These are phyloP conservation scores for Hemicordylus capensis DNA, from an alignment of 2,113 vertebrate species.

Conservation along the genomic window DNA sequence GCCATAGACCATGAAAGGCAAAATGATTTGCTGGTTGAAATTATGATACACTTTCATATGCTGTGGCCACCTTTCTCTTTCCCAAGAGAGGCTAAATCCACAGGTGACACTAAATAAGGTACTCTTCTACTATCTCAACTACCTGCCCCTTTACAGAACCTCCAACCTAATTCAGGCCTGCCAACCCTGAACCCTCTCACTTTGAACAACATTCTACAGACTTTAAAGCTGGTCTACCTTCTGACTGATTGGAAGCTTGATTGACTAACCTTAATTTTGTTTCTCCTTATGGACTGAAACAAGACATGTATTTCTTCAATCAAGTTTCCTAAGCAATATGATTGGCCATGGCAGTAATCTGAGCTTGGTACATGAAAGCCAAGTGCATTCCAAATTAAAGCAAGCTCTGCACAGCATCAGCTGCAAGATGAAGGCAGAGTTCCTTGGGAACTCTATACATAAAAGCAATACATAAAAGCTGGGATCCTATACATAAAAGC, in stretches of 20 bases:
- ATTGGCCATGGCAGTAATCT: neutral
- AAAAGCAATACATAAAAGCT: too few species aligned
- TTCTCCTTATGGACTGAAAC: neutral
- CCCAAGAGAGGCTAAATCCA: neutral
- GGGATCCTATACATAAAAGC: neutral
- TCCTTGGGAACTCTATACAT: too few species aligned
- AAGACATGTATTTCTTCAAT: neutral
- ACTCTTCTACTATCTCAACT: neutral
- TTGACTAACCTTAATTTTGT: neutral
- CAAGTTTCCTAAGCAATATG: neutral
- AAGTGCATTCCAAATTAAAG: neutral
- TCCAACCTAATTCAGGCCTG: neutral
- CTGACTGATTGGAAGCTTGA: neutral
- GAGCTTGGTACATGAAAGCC: neutral
- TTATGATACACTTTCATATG: neutral
- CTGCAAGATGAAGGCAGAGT: neutral
- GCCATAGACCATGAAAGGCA: constrained; percentile 6
- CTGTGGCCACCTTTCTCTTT: neutral
- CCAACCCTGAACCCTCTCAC: neutral
- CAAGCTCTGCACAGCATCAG: neutral
- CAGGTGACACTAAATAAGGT: neutral
- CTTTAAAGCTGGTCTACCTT: neutral
- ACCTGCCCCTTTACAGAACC: neutral
- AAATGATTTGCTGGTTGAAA: neutral
- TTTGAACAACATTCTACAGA: neutral